These are phyloP conservation scores for Typhlomys cinereus DNA, from an alignment of 2,113 vertebrate genomes.

Conservation along the genomic window DNA sequence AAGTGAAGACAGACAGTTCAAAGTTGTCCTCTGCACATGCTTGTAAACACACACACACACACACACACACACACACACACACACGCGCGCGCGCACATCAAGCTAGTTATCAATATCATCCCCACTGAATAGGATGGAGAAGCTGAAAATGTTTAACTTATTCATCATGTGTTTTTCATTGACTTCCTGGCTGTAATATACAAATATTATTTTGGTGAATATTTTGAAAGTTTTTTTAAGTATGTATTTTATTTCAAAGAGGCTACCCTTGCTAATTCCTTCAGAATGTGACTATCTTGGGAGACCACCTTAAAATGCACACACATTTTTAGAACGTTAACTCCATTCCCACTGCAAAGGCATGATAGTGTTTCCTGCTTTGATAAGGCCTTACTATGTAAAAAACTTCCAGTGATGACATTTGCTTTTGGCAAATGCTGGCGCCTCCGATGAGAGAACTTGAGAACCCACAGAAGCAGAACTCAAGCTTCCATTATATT, in stretches of 20 bases:
- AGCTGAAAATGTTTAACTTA: neutral
- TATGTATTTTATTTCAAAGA: neutral
- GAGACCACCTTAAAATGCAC: neutral
- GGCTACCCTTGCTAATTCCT: neutral
- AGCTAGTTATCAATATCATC: neutral
- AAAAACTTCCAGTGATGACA: constrained; percentile 31
- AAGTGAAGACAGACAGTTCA: too few relatives aligned
- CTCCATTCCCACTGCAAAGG: neutral
- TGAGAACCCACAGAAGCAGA: constrained; percentile 17
- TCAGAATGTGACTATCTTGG: neutral
- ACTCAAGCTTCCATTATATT: neutral
- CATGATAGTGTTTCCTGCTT: neutral
- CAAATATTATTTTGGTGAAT: neutral
- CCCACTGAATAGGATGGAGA: neutral
- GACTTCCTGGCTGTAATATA: neutral
- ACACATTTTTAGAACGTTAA: neutral
- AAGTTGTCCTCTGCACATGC: too few relatives aligned
- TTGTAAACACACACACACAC: too few relatives aligned
- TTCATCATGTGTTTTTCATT: neutral
- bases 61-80: too few relatives aligned
- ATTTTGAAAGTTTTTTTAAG: neutral
- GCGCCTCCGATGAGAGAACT: neutral
- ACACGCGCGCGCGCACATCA: too few relatives aligned
- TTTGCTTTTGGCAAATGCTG: constrained; percentile 11
- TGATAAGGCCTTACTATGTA: neutral